Evolutionary conservation across 1,140 invertebrate genomes (phyloP).

Genomic region (Apis dorsata): DNA sequence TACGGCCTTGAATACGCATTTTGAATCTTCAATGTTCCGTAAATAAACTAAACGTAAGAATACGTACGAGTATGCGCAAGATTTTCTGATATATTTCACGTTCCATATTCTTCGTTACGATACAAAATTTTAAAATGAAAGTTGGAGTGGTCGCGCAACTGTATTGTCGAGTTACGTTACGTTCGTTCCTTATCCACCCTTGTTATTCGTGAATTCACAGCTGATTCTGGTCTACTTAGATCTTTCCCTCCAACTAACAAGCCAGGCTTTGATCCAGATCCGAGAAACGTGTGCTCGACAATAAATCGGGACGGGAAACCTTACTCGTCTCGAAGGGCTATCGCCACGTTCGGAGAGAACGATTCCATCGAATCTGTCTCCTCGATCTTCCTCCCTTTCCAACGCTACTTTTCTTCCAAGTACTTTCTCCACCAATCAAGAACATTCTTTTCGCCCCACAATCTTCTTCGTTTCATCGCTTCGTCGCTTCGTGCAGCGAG

Average conservation of each 20-base stretch:
- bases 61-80: too few relatives aligned
- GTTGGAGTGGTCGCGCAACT: not conserved
- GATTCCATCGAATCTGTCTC: not conserved
- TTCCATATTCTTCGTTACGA: too few relatives aligned
- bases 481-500: not conserved
- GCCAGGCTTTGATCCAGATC: slow-evolving; percentile 1
- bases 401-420: not conserved
- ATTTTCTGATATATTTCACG: too few relatives aligned
- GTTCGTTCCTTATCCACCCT: not conserved
- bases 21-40: too few relatives aligned
- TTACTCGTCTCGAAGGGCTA: not conserved
- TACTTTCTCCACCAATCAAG: not conserved
- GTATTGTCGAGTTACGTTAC: too few relatives aligned
- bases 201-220: not conserved
- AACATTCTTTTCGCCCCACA: not conserved
- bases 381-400: not conserved
- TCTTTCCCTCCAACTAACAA: not conserved
- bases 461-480: not conserved
- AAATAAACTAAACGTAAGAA: not conserved
- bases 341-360: not conserved
- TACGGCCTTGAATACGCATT: not conserved
- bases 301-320: not conserved
- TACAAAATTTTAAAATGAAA: not conserved
- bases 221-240: not conserved
- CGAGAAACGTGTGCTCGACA: not conserved